phyloP scores from a whole-genome alignment of 2,797 vertebrate genomes.

The Peromyscus aztecus region DNA sequence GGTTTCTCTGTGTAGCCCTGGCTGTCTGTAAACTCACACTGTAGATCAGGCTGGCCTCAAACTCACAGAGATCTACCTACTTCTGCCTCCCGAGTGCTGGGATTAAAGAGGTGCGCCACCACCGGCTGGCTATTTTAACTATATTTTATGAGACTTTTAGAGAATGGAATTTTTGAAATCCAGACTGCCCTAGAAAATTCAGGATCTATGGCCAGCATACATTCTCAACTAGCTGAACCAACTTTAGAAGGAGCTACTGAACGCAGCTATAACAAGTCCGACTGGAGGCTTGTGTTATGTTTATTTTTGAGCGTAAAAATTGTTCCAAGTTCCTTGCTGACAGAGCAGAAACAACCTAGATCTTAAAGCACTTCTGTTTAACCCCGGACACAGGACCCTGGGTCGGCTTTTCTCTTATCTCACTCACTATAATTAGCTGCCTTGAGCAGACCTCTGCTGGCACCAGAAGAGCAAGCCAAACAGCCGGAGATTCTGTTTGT shows the following conservation, averaged over 20 bases:
- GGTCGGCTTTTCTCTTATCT: conserved; percentile 62
- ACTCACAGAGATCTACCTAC: not conserved
- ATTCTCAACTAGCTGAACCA: conserved; percentile 6
- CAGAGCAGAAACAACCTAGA: conserved; percentile 8
- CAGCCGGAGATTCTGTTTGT: conserved; percentile 73
- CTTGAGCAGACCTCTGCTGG: conserved; percentile 53
- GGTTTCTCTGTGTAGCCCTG: not conserved
- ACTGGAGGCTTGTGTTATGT: not conserved
- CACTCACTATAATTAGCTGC: conserved; percentile 23
- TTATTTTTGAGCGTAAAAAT: conserved; percentile 56
- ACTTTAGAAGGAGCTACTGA: conserved; percentile 1
- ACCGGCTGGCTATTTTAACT: not conserved
- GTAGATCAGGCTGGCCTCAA: not conserved
- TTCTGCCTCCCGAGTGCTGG: not conserved
- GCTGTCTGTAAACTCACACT: not conserved
- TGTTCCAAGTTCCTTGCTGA: not conserved
- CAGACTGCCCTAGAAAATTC: conserved; percentile 44
- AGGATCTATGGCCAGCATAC: not conserved
- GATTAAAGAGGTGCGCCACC: not conserved
- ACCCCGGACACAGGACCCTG: conserved; percentile 15
- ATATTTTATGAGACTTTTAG: not conserved
- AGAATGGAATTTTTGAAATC: conserved; percentile 12
- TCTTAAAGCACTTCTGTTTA: conserved; percentile 53
- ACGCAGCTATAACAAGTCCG: not conserved
- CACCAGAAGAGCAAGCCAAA: conserved; percentile 66